Conservation (phyloP, 1,140 invertebrate genomes). For the Leguminivora glycinivorella region DNA sequence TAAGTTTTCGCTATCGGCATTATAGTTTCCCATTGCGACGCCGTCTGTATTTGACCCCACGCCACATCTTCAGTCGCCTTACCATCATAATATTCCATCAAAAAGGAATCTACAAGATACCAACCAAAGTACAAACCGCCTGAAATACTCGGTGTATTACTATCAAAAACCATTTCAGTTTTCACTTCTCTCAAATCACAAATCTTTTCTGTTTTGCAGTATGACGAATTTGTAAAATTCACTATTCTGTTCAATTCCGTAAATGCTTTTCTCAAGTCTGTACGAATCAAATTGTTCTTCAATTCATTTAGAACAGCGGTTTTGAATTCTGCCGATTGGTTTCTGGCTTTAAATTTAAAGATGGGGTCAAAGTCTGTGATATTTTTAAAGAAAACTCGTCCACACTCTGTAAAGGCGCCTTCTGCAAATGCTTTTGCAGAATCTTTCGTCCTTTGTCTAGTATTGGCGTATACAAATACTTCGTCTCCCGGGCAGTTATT, state of each 20-base stretch:
- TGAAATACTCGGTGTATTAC: conserved; percentile 49
- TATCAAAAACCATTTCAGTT: conserved; percentile 44
- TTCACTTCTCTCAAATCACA: conserved; percentile 52
- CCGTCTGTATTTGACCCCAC: conserved; percentile 55
- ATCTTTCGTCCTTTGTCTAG: conserved; percentile 8
- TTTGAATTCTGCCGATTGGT: conserved; percentile 47
- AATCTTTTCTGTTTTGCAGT: conserved; percentile 47
- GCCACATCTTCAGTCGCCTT: conserved; percentile 49
- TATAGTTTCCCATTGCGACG: conserved; percentile 47
- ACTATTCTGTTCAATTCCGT: conserved; percentile 49
- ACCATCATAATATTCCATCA: conserved; percentile 68
- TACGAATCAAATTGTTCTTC: conserved; percentile 42
- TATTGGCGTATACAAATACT: conserved; percentile 17
- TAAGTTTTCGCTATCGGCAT: conserved; percentile 48
- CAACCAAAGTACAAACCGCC: conserved; percentile 61
- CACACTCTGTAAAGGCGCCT: conserved; percentile 16
- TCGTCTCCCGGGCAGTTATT: neutral
- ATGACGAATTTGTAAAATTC: conserved; percentile 51
- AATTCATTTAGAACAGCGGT: conserved; percentile 50
- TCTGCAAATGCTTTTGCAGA: conserved; percentile 10
- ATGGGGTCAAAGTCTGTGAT: conserved; percentile 45
- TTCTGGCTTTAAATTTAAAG: conserved; percentile 58
- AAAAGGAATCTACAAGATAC: conserved; percentile 56
- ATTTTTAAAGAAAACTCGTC: neutral
- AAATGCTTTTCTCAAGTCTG: conserved; percentile 51